Conservation (phyloP, 2,888 invertebrate genomes). For the Thymelicus lineola region DNA sequence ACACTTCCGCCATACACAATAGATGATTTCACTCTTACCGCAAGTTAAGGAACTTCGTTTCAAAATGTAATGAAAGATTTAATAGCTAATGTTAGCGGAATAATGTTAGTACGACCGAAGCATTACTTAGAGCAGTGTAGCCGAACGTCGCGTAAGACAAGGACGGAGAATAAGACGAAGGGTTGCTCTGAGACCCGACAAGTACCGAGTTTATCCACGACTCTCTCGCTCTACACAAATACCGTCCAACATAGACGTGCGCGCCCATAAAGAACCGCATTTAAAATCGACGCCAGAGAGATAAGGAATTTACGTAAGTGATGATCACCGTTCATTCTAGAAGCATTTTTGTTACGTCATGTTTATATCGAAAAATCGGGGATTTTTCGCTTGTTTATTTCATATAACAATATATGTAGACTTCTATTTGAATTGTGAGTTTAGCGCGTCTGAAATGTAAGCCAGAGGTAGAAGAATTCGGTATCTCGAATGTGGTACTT, state of each 20-base stretch:
- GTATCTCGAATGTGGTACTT: slow-evolving; percentile 82
- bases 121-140: slow-evolving; percentile 75
- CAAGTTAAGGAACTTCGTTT: background rate
- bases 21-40: too few relatives aligned
- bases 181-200: slow-evolving; percentile 83
- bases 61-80: background rate
- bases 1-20: too few relatives aligned
- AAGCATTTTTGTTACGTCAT: slow-evolving; percentile 30
- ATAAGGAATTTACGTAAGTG: slow-evolving; percentile 80
- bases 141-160: slow-evolving; percentile 83
- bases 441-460: slow-evolving; percentile 60
- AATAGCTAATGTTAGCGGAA: slow-evolving; percentile 3
- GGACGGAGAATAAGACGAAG: slow-evolving; percentile 86
- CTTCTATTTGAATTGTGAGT: slow-evolving; percentile 43
- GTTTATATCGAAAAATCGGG: slow-evolving; percentile 67
- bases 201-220: slow-evolving; percentile 61
- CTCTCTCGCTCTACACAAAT: slow-evolving; percentile 57
- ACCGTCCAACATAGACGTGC: slow-evolving; percentile 72
- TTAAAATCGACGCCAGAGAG: slow-evolving; percentile 83
- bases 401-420: slow-evolving; percentile 46
- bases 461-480: slow-evolving; percentile 79
- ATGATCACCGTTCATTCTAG: slow-evolving; percentile 45
- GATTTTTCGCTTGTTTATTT: slow-evolving; percentile 62
- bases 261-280: slow-evolving; percentile 79
- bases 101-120: slow-evolving; percentile 47